Percentiles rank a stretch among this genome's conserved stretches.
phyloP scores from a whole-genome alignment of 2,113 vertebrate species.

The Chionis minor region DNA sequence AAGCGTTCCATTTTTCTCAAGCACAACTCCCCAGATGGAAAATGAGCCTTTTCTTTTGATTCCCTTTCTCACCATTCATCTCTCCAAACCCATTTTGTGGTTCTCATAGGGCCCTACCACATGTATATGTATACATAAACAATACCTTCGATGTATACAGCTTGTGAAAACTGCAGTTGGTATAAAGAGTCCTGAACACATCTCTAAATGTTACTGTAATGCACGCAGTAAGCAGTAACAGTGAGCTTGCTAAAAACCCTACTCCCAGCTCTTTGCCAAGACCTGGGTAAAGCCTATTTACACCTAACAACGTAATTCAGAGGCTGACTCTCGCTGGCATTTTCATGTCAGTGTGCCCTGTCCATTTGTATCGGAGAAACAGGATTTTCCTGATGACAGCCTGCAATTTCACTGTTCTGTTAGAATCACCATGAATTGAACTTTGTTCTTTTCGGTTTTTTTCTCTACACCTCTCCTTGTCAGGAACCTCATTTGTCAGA shows the following conservation, averaged over 20 bases:
- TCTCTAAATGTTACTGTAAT: neutral
- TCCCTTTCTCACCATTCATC: neutral
- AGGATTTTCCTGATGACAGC: neutral
- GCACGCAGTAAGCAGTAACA: neutral
- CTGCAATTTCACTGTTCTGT: neutral
- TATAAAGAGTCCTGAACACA: neutral
- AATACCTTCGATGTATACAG: neutral
- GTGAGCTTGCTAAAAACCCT: neutral
- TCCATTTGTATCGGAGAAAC: neutral
- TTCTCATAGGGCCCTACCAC: neutral
- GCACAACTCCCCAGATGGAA: neutral
- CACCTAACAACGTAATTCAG: neutral
- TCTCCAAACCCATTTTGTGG: neutral
- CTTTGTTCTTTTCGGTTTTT: neutral
- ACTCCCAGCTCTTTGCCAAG: neutral
- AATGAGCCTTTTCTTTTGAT: neutral
- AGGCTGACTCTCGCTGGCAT: neutral
- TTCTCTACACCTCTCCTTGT: neutral
- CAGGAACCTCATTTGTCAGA: constrained; percentile 4
- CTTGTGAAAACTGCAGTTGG: neutral
- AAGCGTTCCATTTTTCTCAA: neutral
- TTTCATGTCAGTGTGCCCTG: constrained; percentile 12
- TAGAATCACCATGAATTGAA: neutral
- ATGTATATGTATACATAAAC: no score
- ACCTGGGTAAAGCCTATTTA: neutral